Evolutionary conservation across 2,113 vertebrate species (phyloP), one percentile per base, ranked within the genome.

Genomic region (Tupaia tana): DNA sequence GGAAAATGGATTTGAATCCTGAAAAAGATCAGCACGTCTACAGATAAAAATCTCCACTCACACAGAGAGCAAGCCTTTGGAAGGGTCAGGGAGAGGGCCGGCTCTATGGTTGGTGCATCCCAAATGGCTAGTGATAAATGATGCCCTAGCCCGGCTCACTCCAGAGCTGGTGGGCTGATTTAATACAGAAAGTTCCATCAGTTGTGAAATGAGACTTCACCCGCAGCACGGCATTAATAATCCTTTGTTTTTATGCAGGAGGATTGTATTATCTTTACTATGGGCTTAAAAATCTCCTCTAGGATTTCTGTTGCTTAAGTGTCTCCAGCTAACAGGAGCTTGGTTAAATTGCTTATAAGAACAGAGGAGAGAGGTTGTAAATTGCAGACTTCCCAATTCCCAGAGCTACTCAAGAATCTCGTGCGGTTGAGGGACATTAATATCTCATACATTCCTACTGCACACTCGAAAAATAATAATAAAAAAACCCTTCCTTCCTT

Each of bases 261-360:
- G 64, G 27, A 90, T 54, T 71, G 4, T 75, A 92, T 96, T 93
- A 58, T 97, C 61, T 97, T 96, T 90, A 97, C 59, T 82, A n/a
- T n/a, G 20, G 71, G 90, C 83, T 97, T 97, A 67, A 91, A 96
- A 89, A 89, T 71, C 4, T 3, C 6, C 52, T 96, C 78, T 91
- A 98, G 86, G 70, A 59, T 91, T 97, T 97, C 73, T 94, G 2
- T 91, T 97, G 56, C 89, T 95, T 94, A 95, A 97, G 85, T 80
- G 91, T 54, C 94, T 97, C 71, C 9, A 89, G 79, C 86, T 98
- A 95, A 86, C 31, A 83, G 66, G 24, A 95, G 10, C 6, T 97
- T 96, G 96, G 15, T 69, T 97, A 96, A 97, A 97, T 97, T 97
- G 77, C 88, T 97, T 93, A 16, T 85, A 95, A 69, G 92, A 97